A percentile compares a stretch with the other conserved stretches of the same genome.
Conservation (phyloP, 2,888 invertebrate species). For the Tachystola acroxantha region DNA sequence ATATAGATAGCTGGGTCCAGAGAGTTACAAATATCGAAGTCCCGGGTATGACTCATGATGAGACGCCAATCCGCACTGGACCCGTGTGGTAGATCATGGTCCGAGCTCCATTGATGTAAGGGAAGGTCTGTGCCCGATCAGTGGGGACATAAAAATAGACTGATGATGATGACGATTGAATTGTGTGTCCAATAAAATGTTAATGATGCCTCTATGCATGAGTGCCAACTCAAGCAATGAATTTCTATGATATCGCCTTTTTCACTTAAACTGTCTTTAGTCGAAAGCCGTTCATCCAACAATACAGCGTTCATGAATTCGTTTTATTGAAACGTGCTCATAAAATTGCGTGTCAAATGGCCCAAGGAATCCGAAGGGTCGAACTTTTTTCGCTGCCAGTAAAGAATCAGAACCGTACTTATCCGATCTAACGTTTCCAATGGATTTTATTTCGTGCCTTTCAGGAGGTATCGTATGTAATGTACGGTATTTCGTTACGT, state of each 20-base stretch:
- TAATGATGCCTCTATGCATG: too few relatives aligned
- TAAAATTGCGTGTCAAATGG: conserved; percentile 56
- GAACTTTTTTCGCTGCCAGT: conserved; percentile 23
- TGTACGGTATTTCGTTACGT: conserved; percentile 14
- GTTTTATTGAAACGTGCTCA: conserved; percentile 52
- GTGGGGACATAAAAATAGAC: too few relatives aligned
- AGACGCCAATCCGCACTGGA: too few relatives aligned
- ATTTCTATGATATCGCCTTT: background rate
- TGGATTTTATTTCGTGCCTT: conserved; percentile 29
- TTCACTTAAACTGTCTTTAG: conserved; percentile 3
- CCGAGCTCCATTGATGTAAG: too few relatives aligned
- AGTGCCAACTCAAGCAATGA: background rate
- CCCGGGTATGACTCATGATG: too few relatives aligned
- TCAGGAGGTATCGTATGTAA: conserved; percentile 20
- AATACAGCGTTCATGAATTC: conserved; percentile 41
- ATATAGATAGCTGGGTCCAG: too few relatives aligned
- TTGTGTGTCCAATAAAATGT: too few relatives aligned
- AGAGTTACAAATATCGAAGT: too few relatives aligned
- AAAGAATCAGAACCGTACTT: conserved; percentile 37
- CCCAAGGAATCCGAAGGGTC: conserved; percentile 37
- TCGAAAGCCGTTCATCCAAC: conserved; percentile 23
- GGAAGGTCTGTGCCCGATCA: too few relatives aligned
- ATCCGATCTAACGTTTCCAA: conserved; percentile 31
- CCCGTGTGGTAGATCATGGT: too few relatives aligned
- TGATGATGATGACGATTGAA: too few relatives aligned